Percentiles rank a stretch among this genome's conserved stretches.
Evolutionary conservation across 2,113 vertebrate genomes (phyloP).

Genomic region (Drymodes brunneopygia): DNA sequence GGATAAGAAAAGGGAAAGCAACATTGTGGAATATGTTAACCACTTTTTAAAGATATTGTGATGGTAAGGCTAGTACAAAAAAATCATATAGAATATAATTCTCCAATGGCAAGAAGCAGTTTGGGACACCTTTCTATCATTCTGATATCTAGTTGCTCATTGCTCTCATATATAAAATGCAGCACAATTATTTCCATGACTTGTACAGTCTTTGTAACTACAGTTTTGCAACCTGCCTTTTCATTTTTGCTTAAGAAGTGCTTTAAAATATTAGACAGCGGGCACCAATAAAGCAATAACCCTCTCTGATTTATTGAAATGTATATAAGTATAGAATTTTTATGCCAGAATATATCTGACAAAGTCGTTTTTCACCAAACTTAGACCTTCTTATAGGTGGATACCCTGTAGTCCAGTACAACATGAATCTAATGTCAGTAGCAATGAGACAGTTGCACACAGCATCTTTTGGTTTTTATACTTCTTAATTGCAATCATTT

Average conservation of each 20-base stretch:
- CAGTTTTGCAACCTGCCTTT: background rate
- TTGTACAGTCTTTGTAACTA: background rate
- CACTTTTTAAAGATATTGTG: background rate
- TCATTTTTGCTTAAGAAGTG: background rate
- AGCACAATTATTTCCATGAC: background rate
- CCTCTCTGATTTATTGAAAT: background rate
- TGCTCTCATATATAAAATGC: background rate
- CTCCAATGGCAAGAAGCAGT: background rate
- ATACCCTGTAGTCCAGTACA: background rate
- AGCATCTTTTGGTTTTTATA: background rate
- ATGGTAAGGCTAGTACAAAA: background rate
- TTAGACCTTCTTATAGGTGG: background rate
- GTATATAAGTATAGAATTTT: background rate
- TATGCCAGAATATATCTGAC: background rate
- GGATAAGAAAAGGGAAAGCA: background rate
- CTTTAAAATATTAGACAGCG: background rate
- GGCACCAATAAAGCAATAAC: background rate
- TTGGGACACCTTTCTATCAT: background rate
- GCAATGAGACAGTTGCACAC: background rate
- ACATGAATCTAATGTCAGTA: background rate
- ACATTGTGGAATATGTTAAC: background rate
- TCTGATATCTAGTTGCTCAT: background rate
- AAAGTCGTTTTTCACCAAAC: background rate
- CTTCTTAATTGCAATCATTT: background rate
- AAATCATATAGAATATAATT: background rate